Evolutionary conservation across 1,140 invertebrate species (phyloP).

Genomic region (Tetragnatha versicolor): DNA sequence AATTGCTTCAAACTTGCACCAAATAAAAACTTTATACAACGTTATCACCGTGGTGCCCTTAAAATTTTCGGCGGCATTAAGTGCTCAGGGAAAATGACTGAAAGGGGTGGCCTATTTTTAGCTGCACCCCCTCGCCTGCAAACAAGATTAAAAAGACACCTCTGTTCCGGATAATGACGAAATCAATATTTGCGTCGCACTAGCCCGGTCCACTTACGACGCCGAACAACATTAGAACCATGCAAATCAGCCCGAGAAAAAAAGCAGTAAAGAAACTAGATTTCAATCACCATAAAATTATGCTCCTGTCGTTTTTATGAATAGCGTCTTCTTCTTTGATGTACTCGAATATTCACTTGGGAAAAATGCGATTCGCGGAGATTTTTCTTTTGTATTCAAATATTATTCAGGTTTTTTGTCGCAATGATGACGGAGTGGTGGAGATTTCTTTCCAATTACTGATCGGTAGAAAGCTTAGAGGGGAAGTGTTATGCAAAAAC

Average conservation of each 20-base stretch:
- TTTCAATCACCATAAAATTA: slow-evolving; percentile 32
- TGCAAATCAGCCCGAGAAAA: neutral
- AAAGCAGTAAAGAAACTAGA: slow-evolving; percentile 6
- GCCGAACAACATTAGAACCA: neutral
- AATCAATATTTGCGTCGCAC: slow-evolving; percentile 7
- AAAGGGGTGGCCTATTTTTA: no score
- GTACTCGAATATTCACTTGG: slow-evolving; percentile 10
- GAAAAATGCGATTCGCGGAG: slow-evolving; percentile 16
- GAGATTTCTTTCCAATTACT: neutral
- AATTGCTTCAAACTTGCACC: no score
- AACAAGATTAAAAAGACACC: neutral
- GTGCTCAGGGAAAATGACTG: no score
- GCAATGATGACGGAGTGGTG: neutral
- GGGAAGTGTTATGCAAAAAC: neutral
- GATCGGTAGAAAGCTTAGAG: neutral
- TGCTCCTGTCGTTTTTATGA: neutral
- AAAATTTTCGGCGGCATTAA: no score
- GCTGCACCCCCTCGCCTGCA: no score
- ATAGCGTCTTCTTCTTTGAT: neutral
- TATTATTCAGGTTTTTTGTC: neutral
- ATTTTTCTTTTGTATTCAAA: slow-evolving; percentile 9
- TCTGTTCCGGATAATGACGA: neutral
- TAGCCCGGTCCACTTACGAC: neutral
- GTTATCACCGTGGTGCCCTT: no score
- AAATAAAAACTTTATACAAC: no score